Base-by-base conservation (phyloP, 2,888 invertebrate genomes). In the Unio delphinus region DNA sequence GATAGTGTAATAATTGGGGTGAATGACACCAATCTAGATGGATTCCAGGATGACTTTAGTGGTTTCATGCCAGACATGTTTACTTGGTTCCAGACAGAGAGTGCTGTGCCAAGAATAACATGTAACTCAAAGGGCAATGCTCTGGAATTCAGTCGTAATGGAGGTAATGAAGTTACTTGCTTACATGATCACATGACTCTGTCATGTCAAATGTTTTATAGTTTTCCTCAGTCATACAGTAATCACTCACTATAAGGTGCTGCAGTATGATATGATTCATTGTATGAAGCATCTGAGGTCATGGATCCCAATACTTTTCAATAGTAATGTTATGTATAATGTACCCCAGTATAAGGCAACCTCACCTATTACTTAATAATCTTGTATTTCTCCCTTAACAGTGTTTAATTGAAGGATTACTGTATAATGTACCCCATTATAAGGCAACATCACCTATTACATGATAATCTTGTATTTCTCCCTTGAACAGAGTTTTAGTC, bases 1-100 rank as follows among this genome's bases (percentile, higher is more conserved):
- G 90, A 90, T 79, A 88, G 90, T 75, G 87, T 91, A 3, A 80
- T 89, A 63, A 82, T 90, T 54, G 86, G 88, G 20, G 87, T 89
- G 11, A 90, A 90, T 77, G 89, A 90, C 61, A 88, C 87, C 3
- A 87, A 86, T 77, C 75, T 83, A 23, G 70, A 77, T n/a, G 87
- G 86, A 45, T 89, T 90, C 73, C 85, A 89, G 72, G 90, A 90
- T 69, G 85, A 86, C 69, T 89, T 90, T 74, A 80, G 82, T 69
- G 83, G 85, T 64, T 84, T 87, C 81, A 84, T 84, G 72, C 85
- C 86, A n/a, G 85, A 89, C 69, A 87, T 87, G 34, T 78, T 81
- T 62, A 82, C 83, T 60, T 90, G 90, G 90, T 88, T 86, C 78
- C 78, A 86, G 70, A 86, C 88, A 7, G 87, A 88, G 69, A 86